These are phyloP conservation scores for Xestia c-nigrum DNA, from an alignment of 2,888 invertebrate genomes.

Conservation along the genomic window DNA sequence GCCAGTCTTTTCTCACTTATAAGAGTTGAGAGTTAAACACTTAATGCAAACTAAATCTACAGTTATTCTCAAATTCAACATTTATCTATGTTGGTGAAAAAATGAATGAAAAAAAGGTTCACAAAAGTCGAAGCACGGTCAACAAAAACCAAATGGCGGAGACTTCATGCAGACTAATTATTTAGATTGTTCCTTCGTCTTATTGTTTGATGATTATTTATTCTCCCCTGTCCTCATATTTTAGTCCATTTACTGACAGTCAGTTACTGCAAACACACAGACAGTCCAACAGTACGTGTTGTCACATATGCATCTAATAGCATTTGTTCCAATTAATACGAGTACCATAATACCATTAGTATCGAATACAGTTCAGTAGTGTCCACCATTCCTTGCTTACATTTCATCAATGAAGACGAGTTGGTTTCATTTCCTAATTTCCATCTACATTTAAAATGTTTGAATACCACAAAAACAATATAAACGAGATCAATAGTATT, in stretches of 20 bases:
- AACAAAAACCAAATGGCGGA: not conserved
- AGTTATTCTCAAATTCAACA: not conserved
- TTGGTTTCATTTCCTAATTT: slow-evolving; percentile 9
- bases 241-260: not conserved
- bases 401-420: slow-evolving; percentile 38
- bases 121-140: no score
- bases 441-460: slow-evolving; percentile 59
- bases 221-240: not conserved
- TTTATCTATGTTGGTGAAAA: not conserved
- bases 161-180: not conserved
- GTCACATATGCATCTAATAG: slow-evolving; percentile 24
- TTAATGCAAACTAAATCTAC: not conserved
- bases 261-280: slow-evolving; percentile 13
- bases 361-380: slow-evolving; percentile 28
- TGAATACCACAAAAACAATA: slow-evolving; percentile 62
- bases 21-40: no score
- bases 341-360: slow-evolving; percentile 45
- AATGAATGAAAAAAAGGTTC: not conserved
- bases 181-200: not conserved
- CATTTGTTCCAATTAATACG: slow-evolving; percentile 58
- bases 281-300: slow-evolving; percentile 4
- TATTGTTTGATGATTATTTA: not conserved
- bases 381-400: slow-evolving; percentile 35
- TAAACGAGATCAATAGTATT: slow-evolving; percentile 59
- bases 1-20: no score